Evolutionary conservation across 2,888 invertebrate species (phyloP).

Genomic region (Lysandra coridon): DNA sequence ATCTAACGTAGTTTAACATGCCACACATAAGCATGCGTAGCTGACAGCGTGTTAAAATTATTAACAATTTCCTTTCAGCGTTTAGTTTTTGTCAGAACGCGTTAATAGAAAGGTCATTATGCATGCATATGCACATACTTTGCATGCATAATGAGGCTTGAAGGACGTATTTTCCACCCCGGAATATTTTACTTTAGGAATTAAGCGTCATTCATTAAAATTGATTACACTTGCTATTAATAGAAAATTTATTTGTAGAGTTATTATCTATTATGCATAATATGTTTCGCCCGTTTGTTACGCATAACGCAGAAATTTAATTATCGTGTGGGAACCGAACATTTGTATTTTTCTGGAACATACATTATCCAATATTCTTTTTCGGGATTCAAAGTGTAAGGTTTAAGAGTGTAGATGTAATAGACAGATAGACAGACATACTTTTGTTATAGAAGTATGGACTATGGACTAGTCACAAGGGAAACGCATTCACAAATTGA

Average conservation of each 20-base stretch:
- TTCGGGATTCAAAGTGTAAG: no score
- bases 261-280: no score
- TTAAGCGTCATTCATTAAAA: neutral
- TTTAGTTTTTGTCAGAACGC: constrained; percentile 27
- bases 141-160: neutral
- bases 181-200: constrained; percentile 8
- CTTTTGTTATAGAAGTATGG: neutral
- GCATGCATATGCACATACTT: constrained; percentile 1
- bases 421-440: neutral
- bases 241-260: no score
- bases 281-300: no score
- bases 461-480: neutral
- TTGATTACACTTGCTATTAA: neutral
- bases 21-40: constrained; percentile 45
- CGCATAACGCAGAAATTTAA: no score
- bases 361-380: no score
- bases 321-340: no score
- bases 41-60: constrained; percentile 53
- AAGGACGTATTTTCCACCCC: constrained; percentile 3
- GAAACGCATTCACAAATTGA: neutral
- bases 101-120: constrained; percentile 3
- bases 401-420: neutral
- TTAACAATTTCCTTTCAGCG: constrained; percentile 59
- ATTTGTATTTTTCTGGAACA: no score
- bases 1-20: neutral